Percentiles rank a stretch among this genome's conserved stretches.
phyloP scores from a whole-genome alignment of 2,113 vertebrate genomes.

The Pelodiscus sinensis region DNA sequence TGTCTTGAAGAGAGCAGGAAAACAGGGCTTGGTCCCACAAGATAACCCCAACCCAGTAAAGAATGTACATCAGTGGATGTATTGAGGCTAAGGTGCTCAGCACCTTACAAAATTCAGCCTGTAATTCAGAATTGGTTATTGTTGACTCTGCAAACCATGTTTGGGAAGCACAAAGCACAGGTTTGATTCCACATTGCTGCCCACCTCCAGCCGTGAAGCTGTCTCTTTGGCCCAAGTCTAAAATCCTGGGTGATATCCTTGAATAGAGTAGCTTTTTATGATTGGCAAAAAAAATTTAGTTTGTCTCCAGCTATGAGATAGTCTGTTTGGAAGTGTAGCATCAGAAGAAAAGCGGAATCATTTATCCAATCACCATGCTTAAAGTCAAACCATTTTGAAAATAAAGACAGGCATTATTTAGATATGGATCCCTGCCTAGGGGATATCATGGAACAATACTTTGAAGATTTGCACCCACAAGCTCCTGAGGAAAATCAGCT shows the following conservation, averaged over 20 bases:
- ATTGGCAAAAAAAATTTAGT: neutral
- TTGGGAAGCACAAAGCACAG: neutral
- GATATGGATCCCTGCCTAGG: neutral
- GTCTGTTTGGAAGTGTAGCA: neutral
- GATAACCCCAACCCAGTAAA: accelerated
- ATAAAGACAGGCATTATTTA: neutral
- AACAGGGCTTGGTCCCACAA: neutral
- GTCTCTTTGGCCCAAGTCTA: neutral
- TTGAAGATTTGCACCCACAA: neutral
- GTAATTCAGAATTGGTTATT: neutral
- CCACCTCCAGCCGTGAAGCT: neutral
- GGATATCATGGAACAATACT: neutral
- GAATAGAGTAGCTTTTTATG: neutral
- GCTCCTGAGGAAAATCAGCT: neutral
- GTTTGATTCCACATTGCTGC: neutral
- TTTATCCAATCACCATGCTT: neutral
- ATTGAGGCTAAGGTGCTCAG: neutral
- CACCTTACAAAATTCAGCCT: neutral
- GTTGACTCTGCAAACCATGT: neutral
- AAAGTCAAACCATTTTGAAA: neutral
- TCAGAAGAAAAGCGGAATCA: neutral
- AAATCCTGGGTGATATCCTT: neutral
- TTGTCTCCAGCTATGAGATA: neutral
- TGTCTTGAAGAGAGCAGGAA: neutral
- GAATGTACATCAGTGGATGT: neutral